phyloP scores from a whole-genome alignment of 2,113 vertebrate species.

The Bufo gargarizans region DNA sequence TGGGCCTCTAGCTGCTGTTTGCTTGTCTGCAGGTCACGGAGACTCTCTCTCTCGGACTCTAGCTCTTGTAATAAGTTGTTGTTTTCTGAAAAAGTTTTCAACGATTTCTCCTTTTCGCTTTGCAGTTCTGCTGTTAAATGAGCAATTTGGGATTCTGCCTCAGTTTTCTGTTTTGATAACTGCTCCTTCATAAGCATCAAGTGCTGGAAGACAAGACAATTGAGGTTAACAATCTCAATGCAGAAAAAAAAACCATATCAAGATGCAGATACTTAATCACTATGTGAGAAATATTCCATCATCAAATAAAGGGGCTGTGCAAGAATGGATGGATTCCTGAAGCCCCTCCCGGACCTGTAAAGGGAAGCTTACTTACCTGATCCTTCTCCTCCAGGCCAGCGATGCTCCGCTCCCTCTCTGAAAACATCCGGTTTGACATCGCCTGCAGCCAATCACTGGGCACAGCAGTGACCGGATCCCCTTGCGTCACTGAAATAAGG shows the following conservation, averaged over 20 bases:
- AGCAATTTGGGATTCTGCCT: slow-evolving; percentile 72
- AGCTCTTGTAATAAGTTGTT: slow-evolving; percentile 73
- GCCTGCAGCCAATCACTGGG: too few relatives aligned
- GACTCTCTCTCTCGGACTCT: slow-evolving; percentile 78
- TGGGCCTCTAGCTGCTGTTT: slow-evolving; percentile 74
- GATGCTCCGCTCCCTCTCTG: too few relatives aligned
- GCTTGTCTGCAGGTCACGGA: slow-evolving; percentile 62
- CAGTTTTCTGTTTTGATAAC: slow-evolving; percentile 78
- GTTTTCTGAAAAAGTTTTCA: slow-evolving; percentile 73
- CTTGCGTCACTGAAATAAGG: too few relatives aligned
- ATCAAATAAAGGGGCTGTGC: too few relatives aligned
- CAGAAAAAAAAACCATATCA: background rate
- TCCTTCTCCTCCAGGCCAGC: too few relatives aligned
- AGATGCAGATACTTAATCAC: too few relatives aligned
- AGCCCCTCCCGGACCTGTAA: too few relatives aligned
- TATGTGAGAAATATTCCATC: too few relatives aligned
- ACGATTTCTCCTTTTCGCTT: slow-evolving; percentile 68
- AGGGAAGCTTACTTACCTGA: too few relatives aligned
- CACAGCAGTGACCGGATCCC: too few relatives aligned
- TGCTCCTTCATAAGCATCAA: slow-evolving; percentile 90
- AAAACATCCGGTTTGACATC: too few relatives aligned
- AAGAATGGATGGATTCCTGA: too few relatives aligned
- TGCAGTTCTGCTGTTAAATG: slow-evolving; percentile 75
- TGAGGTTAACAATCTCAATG: background rate
- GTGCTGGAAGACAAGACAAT: slow-evolving; percentile 75